phyloP scores from a whole-genome alignment of 2,888 invertebrate genomes.

The Ligdia adustata region DNA sequence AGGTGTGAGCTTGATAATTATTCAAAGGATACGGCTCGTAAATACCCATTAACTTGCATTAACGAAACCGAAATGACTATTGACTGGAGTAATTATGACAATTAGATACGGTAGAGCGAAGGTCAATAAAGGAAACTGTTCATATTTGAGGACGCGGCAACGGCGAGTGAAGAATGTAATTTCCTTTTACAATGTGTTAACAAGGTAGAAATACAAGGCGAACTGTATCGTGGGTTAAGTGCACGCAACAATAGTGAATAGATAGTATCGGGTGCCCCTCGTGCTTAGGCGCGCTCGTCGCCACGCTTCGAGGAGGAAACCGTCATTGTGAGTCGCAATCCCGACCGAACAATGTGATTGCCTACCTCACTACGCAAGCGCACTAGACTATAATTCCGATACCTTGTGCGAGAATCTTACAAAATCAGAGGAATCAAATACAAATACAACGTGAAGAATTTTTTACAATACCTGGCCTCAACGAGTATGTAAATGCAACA shows the following conservation, averaged over 20 bases:
- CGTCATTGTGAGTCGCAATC: constrained; percentile 37
- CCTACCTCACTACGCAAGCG: constrained; percentile 37
- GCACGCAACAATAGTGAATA: constrained; percentile 76
- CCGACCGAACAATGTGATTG: constrained; percentile 38
- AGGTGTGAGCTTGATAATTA: constrained; percentile 28
- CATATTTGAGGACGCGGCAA: constrained; percentile 62
- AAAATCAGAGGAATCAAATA: background rate
- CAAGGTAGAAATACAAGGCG: constrained; percentile 69
- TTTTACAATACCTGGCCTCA: background rate
- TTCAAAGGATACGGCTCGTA: constrained; percentile 32
- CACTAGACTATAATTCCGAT: constrained; percentile 35
- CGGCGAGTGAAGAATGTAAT: constrained; percentile 78
- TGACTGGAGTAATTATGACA: constrained; percentile 66
- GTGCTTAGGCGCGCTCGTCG: constrained; percentile 42
- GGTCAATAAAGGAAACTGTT: constrained; percentile 74
- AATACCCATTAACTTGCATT: constrained; percentile 32
- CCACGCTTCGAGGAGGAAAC: constrained; percentile 54
- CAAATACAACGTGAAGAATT: background rate
- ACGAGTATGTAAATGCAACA: too few species aligned
- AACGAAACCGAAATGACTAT: constrained; percentile 51
- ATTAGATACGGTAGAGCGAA: constrained; percentile 71
- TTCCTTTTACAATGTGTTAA: constrained; percentile 83
- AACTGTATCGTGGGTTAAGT: constrained; percentile 76
- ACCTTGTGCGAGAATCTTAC: background rate
- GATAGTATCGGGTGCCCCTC: constrained; percentile 76